Conservation (phyloP, 2,113 vertebrate species). For the Naja naja region DNA sequence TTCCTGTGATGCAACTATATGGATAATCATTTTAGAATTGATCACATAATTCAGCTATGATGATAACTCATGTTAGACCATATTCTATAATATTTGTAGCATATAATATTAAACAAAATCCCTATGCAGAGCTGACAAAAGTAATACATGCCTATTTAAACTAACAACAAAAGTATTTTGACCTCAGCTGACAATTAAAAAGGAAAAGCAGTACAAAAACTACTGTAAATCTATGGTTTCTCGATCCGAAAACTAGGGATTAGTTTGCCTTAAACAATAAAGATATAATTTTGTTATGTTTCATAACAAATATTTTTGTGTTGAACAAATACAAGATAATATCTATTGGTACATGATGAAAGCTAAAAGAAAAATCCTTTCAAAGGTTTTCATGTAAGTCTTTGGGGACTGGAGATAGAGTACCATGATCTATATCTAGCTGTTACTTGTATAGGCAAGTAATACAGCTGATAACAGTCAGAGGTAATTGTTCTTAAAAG, state of each 20-base stretch:
- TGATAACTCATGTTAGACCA: background rate
- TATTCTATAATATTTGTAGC: background rate
- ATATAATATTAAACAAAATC: background rate
- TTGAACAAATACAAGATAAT: background rate
- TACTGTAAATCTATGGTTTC: background rate
- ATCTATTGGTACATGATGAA: background rate
- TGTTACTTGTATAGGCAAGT: background rate
- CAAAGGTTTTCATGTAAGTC: conserved; percentile 1
- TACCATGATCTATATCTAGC: background rate
- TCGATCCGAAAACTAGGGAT: background rate
- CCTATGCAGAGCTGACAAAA: background rate
- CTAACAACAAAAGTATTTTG: background rate
- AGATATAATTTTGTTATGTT: background rate
- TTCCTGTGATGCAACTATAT: background rate
- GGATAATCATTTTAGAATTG: background rate
- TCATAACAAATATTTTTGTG: background rate
- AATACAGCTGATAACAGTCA: background rate
- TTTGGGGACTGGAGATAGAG: background rate
- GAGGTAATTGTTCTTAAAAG: background rate
- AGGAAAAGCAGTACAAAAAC: background rate
- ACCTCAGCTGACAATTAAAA: background rate
- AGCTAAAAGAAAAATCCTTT: conserved; percentile 1
- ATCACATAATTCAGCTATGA: background rate
- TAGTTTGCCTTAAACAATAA: background rate
- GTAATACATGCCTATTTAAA: background rate